Percentiles rank a stretch among this genome's conserved stretches.
phyloP scores from a whole-genome alignment of 2,888 invertebrate genomes.

The Ichneumon xanthorius region DNA sequence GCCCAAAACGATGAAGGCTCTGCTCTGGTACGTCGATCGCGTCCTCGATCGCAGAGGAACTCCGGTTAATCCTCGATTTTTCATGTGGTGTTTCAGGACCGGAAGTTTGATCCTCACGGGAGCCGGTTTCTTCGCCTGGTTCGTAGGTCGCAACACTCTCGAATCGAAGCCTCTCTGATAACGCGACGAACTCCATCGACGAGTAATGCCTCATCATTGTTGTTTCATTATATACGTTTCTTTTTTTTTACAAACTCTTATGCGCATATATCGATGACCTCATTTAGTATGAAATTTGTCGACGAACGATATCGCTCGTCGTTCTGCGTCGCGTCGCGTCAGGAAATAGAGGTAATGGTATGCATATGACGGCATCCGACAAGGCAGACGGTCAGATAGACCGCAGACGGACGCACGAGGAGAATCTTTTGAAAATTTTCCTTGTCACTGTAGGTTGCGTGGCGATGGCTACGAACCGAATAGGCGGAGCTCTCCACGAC shows the following conservation, averaged over 20 bases:
- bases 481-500: background rate
- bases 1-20: slow-evolving; percentile 72
- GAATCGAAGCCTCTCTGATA: slow-evolving; percentile 10
- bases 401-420: slow-evolving; percentile 21
- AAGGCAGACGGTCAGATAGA: slow-evolving; percentile 15
- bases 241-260: too few species aligned
- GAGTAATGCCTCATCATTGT: background rate
- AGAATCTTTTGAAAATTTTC: slow-evolving; percentile 40
- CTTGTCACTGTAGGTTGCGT: slow-evolving; percentile 23
- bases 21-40: slow-evolving; percentile 78
- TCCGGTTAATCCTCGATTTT: background rate
- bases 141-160: slow-evolving; percentile 67
- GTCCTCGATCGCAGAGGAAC: background rate
- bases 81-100: slow-evolving; percentile 73
- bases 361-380: background rate
- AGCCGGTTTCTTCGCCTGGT: slow-evolving; percentile 73
- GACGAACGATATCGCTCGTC: background rate
- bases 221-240: background rate
- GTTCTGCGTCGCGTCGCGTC: background rate
- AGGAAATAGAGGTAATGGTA: background rate
- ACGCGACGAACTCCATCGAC: slow-evolving; percentile 11
- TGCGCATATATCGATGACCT: too few species aligned
- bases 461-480: slow-evolving; percentile 24
- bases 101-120: slow-evolving; percentile 75
- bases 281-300: too few species aligned